These are phyloP conservation scores for Scaptomyza tumidula DNA, from an alignment of 2,888 invertebrate genomes.

Conservation along the genomic window DNA sequence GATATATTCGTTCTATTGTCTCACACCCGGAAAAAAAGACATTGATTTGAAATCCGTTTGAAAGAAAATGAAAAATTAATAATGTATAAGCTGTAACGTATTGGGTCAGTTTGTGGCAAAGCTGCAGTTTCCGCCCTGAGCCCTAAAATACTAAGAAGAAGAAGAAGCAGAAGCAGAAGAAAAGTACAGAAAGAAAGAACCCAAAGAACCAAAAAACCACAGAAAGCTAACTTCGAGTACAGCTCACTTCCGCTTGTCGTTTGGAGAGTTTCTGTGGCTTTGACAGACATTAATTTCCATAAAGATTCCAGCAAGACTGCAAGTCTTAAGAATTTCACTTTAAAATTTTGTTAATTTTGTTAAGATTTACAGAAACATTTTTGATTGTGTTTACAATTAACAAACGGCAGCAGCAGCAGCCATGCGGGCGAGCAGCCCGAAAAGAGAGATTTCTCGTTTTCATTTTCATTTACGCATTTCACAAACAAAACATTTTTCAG, in stretches of 20 bases:
- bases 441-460: conserved; percentile 23
- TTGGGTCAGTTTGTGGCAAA: conserved; percentile 64
- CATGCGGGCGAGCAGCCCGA: conserved; percentile 57
- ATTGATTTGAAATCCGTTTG: conserved; percentile 74
- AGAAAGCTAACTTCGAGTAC: conserved; percentile 36
- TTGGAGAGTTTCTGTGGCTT: conserved; percentile 67
- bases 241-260: conserved; percentile 68
- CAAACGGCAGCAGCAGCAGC: conserved; percentile 6
- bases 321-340: conserved; percentile 64
- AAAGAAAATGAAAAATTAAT: conserved; percentile 73
- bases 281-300: conserved; percentile 69
- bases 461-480: conserved; percentile 29
- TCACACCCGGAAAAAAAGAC: conserved; percentile 21
- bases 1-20: conserved; percentile 7
- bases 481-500: conserved; percentile 38
- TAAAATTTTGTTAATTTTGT: conserved; percentile 59
- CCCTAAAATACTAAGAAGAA: conserved; percentile 1
- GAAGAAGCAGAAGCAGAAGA: background rate
- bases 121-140: conserved; percentile 72
- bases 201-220: conserved; percentile 10
- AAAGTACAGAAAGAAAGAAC: background rate
- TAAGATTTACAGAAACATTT: conserved; percentile 41
- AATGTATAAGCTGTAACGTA: conserved; percentile 58
- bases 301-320: conserved; percentile 44
- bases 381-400: conserved; percentile 63